Evolutionary conservation across 2,888 invertebrate genomes (phyloP), one percentile per base, ranked within the genome.

Genomic region (Ceratothoa steindachneri): DNA sequence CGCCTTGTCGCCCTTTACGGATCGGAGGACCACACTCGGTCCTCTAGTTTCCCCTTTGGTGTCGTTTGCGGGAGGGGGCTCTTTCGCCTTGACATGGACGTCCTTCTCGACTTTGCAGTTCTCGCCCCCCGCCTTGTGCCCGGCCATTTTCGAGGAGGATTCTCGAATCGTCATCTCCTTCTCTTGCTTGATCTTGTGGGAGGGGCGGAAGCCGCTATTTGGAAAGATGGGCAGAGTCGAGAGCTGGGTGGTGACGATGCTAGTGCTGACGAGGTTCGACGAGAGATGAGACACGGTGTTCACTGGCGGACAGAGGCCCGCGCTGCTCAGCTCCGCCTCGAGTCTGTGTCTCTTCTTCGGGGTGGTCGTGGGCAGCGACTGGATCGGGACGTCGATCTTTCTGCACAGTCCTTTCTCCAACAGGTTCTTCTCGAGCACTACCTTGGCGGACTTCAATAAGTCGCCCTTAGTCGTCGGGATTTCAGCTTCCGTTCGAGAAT

Each of bases 261-360:
- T 60, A 1, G 67, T 28, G 4, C 67, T 30, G 28, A 30, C 24
- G 12, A 60, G 22, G 24, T 60, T 60, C 12, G 60, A 24, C 22
- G 60, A 60, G 12, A 60, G 3, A 24, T n/a, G 3, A 12, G 60
- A 60, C 12, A 60, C 19, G 24, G n/a, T 31, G 3, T 30, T 30
- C 15, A 31, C 67, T 15, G 30, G 29, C n/a, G 67, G 24, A n/a
- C 7, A 7, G 19, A 52, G 1, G 4, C 29, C 29, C 15, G 15
- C 30, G n/a, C 67, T 30, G n/a, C 31, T 65, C 30, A 78, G 86
- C 53, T 88, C 88, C 28, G 88, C 86, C 84, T 91, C 91, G 69
- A 90, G 82, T 78, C 91, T 85, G 82, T 91, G 91, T 0, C 91
- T 86, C 82, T 91, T 91, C 82, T 91, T 91, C 0, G 91, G 91